Evolutionary conservation across 2,888 invertebrate species (phyloP), one percentile per base, ranked within the genome.

Genomic region (Drosophila atroscutellata): DNA sequence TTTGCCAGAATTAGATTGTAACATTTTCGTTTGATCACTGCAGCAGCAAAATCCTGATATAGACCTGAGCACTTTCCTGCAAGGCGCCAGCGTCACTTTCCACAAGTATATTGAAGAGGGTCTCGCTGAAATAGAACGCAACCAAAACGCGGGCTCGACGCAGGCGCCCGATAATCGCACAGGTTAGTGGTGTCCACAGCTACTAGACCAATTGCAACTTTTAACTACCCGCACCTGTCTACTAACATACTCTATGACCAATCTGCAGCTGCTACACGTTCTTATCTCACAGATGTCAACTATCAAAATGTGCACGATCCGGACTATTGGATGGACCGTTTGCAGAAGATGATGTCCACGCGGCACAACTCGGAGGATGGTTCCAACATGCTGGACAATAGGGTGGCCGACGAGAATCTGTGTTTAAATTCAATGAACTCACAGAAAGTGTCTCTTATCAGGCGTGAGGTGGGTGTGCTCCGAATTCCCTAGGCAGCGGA

Each of bases 41-140:
- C 39, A 92, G 93, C 80, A 90, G 65, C 91, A 93, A 86, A 92
- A 93, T 81, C 93, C 93, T 1, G 93, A 93, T 32, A 91, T 93
- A 26, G 93, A 93, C 79, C 83, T 93, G 32, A 82, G 88, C 39
- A 89, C 92, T n/a, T 93, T 93, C 62, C 79, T 93, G 36, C 92
- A 93, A 79, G 93, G 93, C 13, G 91, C 93, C 11, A 93, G 92
- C 73, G 91, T 91, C 18, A 92, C 88, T 73, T 93, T 93, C 70
- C 92, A 92, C 65, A 93, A 93, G 67, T 93, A 92, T 64, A 93
- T 93, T 56, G 93, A 93, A 71, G 93, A 93, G 66, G 93, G 93
- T 30, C 83, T 93, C 37, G 90, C 92, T 32, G 93, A 93, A 75
- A 92, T 93, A 20, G 92, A 93, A 62, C 90, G 91, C 15, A 80